A percentile compares a stretch with the other conserved stretches of the same genome.
These are phyloP conservation scores for Brachirus orientalis DNA, from an alignment of 2,113 vertebrate species.

Conservation along the genomic window DNA sequence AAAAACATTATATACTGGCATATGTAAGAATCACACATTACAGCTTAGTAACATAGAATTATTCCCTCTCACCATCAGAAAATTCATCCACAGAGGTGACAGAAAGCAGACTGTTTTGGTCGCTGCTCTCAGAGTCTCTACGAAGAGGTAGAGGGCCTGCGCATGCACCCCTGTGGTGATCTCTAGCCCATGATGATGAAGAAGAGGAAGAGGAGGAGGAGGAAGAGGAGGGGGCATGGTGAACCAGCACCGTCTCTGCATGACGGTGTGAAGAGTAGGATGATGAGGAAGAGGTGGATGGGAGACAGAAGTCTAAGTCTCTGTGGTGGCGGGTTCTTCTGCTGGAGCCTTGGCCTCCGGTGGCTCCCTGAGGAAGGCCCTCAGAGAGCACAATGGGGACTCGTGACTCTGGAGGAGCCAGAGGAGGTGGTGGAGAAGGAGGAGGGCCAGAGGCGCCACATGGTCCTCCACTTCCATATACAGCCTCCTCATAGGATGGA, in stretches of 20 bases:
- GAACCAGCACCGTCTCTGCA: constrained; percentile 94
- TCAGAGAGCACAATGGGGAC: constrained; percentile 96
- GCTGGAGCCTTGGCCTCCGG: constrained; percentile 75
- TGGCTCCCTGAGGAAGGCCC: constrained; percentile 81
- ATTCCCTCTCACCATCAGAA: constrained; percentile 88
- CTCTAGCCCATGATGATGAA: constrained; percentile 87
- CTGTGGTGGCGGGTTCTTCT: constrained; percentile 74
- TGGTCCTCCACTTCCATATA: constrained; percentile 91
- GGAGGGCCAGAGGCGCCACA: constrained; percentile 54
- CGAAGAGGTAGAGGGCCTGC: constrained; percentile 80
- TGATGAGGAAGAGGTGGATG: constrained; percentile 86
- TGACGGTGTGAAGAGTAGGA: constrained; percentile 78
- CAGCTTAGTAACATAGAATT: neutral
- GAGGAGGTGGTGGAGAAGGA: constrained; percentile 60
- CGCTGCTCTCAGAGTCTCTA: constrained; percentile 92
- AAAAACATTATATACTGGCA: too few species aligned
- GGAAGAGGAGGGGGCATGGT: constrained; percentile 86
- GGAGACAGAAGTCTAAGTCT: constrained; percentile 83
- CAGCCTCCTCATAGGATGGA: constrained; percentile 97
- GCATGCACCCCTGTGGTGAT: constrained; percentile 81
- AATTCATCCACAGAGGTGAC: constrained; percentile 92
- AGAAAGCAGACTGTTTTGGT: constrained; percentile 96
- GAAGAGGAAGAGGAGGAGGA: constrained; percentile 83
- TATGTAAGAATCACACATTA: too few species aligned
- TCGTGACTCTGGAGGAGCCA: constrained; percentile 86